Conservation (phyloP, 1,140 invertebrate genomes). For the Pogonomyrmex californicus region DNA sequence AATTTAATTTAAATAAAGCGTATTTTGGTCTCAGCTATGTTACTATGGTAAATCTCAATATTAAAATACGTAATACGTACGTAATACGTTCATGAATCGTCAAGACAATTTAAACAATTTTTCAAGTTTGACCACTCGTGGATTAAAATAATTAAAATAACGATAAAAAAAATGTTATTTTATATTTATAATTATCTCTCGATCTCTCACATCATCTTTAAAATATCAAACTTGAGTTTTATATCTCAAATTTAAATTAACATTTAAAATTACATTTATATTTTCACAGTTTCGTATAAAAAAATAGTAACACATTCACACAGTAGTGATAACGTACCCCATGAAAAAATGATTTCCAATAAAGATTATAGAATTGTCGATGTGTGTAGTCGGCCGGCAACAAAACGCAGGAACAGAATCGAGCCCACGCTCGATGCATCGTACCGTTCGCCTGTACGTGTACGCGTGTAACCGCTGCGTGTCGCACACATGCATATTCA, state of each 20-base stretch:
- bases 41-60: background rate
- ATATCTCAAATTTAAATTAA: background rate
- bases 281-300: background rate
- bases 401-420: constrained; percentile 49
- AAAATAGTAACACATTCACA: background rate
- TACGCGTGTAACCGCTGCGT: constrained; percentile 37
- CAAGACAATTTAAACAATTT: no score
- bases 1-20: constrained; percentile 2
- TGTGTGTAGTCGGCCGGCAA: background rate
- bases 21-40: background rate
- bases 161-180: background rate
- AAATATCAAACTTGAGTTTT: background rate
- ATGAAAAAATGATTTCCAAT: constrained; percentile 52
- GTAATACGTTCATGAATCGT: no score
- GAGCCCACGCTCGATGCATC: constrained; percentile 5
- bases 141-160: background rate
- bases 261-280: background rate
- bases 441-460: background rate
- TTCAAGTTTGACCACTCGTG: background rate
- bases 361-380: constrained; percentile 12
- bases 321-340: background rate
- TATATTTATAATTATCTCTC: background rate
- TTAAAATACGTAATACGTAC: background rate
- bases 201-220: background rate
- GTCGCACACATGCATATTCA: constrained; percentile 70